Evolutionary conservation across 2,113 vertebrate genomes (phyloP).

Genomic region (Bucco capensis): DNA sequence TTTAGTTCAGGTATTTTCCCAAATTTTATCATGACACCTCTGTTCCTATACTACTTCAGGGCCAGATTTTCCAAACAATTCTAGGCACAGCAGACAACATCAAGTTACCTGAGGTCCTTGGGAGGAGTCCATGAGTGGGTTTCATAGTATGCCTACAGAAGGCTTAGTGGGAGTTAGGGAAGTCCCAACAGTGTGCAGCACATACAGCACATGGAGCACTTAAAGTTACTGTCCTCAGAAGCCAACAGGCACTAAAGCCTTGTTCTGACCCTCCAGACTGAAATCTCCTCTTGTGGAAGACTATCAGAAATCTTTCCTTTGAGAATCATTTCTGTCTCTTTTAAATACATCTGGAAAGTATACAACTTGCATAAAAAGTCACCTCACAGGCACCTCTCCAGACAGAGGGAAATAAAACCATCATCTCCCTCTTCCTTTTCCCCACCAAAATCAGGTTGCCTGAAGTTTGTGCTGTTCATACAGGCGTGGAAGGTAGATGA

Average conservation of each 20-base stretch:
- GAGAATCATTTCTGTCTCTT: background rate
- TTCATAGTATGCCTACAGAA: background rate
- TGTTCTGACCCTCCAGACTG: background rate
- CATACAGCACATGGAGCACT: background rate
- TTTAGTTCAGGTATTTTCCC: background rate
- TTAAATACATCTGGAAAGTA: background rate
- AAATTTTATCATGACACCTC: fast-evolving
- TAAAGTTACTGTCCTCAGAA: background rate
- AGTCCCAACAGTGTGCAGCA: background rate
- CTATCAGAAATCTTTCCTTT: background rate
- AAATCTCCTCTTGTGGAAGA: background rate
- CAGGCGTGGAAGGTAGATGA: background rate
- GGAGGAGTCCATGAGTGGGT: background rate
- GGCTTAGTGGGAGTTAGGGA: background rate
- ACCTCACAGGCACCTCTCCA: background rate
- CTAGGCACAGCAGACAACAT: background rate
- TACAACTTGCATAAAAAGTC: background rate
- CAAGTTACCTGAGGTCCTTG: background rate
- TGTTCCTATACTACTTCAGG: background rate
- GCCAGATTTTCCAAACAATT: background rate
- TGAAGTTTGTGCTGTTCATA: background rate
- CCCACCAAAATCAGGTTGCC: background rate
- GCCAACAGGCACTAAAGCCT: background rate
- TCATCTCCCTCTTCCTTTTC: background rate
- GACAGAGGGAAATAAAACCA: background rate